Percentiles rank a stretch among this genome's conserved stretches.
Conservation (phyloP, 2,888 invertebrate genomes). For the Cantharis lateralis region DNA sequence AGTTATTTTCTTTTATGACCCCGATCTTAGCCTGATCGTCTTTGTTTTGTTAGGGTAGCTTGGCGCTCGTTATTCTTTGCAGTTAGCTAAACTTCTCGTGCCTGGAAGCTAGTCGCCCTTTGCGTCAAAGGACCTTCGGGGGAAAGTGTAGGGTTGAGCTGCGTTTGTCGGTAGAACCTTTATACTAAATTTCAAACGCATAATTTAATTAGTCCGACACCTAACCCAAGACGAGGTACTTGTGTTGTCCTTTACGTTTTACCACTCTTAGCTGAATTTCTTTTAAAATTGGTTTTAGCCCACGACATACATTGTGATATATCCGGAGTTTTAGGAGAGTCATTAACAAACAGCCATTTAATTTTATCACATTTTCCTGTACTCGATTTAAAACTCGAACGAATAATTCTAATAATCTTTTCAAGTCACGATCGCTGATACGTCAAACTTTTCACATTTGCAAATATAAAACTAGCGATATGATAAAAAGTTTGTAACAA, state of each 20-base stretch:
- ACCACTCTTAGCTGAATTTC: no score
- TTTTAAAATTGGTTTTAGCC: background rate
- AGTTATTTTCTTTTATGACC: no score
- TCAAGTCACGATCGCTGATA: slow-evolving; percentile 38
- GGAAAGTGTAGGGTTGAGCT: no score
- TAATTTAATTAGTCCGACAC: background rate
- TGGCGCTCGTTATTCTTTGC: no score
- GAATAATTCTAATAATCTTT: slow-evolving; percentile 31
- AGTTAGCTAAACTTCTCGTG: no score
- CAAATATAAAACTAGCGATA: slow-evolving; percentile 42
- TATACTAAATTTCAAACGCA: background rate
- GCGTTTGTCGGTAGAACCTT: background rate
- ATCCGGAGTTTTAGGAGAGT: background rate
- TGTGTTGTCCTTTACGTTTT: background rate
- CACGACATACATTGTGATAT: no score
- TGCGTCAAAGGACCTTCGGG: no score
- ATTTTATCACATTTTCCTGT: background rate
- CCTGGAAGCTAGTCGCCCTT: no score
- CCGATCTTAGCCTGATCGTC: no score
- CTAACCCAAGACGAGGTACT: background rate
- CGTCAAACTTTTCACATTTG: slow-evolving; percentile 42
- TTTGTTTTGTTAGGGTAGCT: no score
- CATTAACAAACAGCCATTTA: background rate
- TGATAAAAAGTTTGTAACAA: slow-evolving; percentile 38
- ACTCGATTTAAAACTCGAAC: slow-evolving; percentile 7